Conservation (phyloP, 2,888 invertebrate species). For the Leptinotarsa rubiginosa region DNA sequence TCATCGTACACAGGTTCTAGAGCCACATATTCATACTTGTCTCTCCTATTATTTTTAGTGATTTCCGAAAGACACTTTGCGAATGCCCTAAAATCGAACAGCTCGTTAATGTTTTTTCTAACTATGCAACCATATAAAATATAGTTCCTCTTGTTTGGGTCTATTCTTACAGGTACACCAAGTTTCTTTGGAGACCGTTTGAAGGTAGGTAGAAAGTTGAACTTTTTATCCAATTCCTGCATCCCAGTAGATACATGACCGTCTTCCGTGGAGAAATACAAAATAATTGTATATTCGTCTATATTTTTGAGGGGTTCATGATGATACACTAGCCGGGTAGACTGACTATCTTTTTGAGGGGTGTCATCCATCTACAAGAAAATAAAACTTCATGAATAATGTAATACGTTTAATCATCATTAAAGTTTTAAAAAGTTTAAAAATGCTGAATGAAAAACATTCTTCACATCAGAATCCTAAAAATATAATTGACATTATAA, state of each 20-base stretch:
- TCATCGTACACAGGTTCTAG: slow-evolving; percentile 49
- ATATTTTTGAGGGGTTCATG: slow-evolving; percentile 54
- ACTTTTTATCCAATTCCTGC: slow-evolving; percentile 55
- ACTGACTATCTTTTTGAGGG: slow-evolving; percentile 43
- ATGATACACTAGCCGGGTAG: slow-evolving; percentile 48
- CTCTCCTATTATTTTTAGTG: slow-evolving; percentile 43
- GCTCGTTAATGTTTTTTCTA: slow-evolving; percentile 40
- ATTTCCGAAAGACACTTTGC: slow-evolving; percentile 40
- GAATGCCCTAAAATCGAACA: slow-evolving; percentile 49
- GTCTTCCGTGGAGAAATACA: slow-evolving; percentile 60
- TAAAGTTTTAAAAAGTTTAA: too few relatives aligned
- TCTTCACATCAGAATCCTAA: too few relatives aligned
- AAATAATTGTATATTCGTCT: slow-evolving; percentile 55
- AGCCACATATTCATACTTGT: slow-evolving; percentile 47
- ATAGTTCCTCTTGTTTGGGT: slow-evolving; percentile 42
- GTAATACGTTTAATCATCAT: neutral
- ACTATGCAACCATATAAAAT: slow-evolving; percentile 56
- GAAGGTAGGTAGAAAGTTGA: slow-evolving; percentile 55
- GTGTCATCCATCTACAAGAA: slow-evolving; percentile 40
- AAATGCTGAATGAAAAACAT: too few relatives aligned
- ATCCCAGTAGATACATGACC: slow-evolving; percentile 55
- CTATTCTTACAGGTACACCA: slow-evolving; percentile 53
- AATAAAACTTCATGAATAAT: slow-evolving; percentile 27
- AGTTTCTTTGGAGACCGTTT: slow-evolving; percentile 44
- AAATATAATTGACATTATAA: neutral